Conservation (phyloP, 2,888 invertebrate genomes). For the Axea sp. region DNA sequence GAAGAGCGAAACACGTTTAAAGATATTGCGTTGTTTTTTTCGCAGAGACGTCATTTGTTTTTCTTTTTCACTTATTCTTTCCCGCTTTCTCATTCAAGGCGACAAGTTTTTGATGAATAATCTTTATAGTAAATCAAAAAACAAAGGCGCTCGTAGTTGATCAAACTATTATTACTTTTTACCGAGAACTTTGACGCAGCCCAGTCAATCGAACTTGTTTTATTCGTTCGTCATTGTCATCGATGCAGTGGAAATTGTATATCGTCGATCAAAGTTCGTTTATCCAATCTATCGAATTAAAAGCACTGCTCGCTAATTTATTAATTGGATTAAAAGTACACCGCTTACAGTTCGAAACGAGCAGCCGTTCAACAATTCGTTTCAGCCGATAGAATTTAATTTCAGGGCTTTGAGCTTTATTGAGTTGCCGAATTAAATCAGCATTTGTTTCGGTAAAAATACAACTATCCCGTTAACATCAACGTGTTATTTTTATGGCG, state of each 20-base stretch:
- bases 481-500: too few relatives aligned
- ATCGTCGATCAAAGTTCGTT: slow-evolving; percentile 36
- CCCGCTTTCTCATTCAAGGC: too few relatives aligned
- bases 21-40: too few relatives aligned
- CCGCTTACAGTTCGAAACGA: not conserved
- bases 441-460: slow-evolving; percentile 5
- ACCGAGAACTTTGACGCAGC: slow-evolving; percentile 4
- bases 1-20: too few relatives aligned
- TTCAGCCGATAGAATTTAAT: not conserved
- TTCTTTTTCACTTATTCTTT: too few relatives aligned
- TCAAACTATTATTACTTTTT: slow-evolving; percentile 17
- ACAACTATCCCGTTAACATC: too few relatives aligned
- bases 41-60: too few relatives aligned
- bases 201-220: slow-evolving; percentile 15
- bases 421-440: slow-evolving; percentile 1
- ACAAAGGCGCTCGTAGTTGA: too few relatives aligned
- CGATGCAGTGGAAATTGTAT: slow-evolving; percentile 31
- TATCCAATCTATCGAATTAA: slow-evolving; percentile 20
- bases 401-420: not conserved
- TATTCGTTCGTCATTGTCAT: slow-evolving; percentile 16
- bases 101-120: too few relatives aligned
- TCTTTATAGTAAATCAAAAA: too few relatives aligned
- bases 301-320: slow-evolving; percentile 6
- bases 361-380: not conserved
- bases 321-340: slow-evolving; percentile 24